phyloP scores from a whole-genome alignment of 2,888 invertebrate species.

The Dolichomitus sp. region DNA sequence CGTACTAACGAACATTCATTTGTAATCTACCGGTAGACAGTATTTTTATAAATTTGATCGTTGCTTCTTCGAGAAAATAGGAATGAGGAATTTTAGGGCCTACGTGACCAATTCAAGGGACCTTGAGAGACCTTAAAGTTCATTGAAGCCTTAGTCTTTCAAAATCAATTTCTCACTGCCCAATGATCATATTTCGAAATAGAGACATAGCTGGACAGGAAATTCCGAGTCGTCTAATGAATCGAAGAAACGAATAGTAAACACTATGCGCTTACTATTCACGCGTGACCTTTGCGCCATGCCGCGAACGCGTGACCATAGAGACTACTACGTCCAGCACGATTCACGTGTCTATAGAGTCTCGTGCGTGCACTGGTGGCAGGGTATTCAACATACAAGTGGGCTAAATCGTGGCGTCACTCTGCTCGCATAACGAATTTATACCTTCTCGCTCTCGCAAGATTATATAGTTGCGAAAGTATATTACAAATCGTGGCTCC shows the following conservation, averaged over 20 bases:
- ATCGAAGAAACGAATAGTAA: slow-evolving; percentile 18
- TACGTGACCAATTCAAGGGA: neutral
- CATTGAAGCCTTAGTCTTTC: neutral
- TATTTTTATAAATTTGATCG: neutral
- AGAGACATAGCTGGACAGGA: neutral
- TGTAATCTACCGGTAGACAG: neutral
- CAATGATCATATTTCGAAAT: slow-evolving; percentile 9
- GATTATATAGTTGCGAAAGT: slow-evolving; percentile 9
- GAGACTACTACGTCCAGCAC: neutral
- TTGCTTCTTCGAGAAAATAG: neutral
- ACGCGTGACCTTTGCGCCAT: slow-evolving; percentile 12
- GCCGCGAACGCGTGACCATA: neutral
- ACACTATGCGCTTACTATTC: neutral
- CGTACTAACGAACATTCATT: neutral
- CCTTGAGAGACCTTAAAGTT: neutral
- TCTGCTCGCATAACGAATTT: slow-evolving; percentile 8
- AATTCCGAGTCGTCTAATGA: slow-evolving; percentile 2
- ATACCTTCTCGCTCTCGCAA: neutral
- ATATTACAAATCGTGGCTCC: neutral
- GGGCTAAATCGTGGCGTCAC: slow-evolving; percentile 3
- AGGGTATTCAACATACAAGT: neutral
- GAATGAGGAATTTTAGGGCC: neutral
- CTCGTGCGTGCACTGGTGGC: neutral
- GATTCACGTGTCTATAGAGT: neutral
- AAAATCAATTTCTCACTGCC: neutral